Evolutionary conservation across 2,888 invertebrate genomes (phyloP).

Genomic region (Diplolepis rosae): DNA sequence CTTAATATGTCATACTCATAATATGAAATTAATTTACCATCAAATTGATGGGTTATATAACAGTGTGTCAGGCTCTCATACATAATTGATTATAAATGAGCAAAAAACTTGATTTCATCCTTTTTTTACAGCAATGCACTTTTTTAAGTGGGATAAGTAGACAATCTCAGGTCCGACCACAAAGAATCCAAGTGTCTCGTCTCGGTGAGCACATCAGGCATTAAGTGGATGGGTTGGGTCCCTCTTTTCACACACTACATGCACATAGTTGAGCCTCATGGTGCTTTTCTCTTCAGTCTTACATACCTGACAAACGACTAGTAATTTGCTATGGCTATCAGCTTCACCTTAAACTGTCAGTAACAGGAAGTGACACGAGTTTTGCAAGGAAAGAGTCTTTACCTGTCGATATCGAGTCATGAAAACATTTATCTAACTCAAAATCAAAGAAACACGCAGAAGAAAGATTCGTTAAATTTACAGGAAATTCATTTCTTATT

Average conservation of each 20-base stretch:
- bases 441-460: background rate
- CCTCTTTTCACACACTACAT: conserved; percentile 27
- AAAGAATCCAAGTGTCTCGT: conserved; percentile 39
- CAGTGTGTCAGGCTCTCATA: background rate
- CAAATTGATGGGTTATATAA: too few relatives aligned
- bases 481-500: too few relatives aligned
- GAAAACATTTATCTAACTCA: background rate
- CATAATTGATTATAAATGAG: conserved; percentile 3
- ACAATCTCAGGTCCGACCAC: conserved; percentile 9
- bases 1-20: too few relatives aligned
- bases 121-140: conserved; percentile 4
- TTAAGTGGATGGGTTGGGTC: conserved; percentile 51
- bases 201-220: conserved; percentile 41
- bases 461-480: too few relatives aligned
- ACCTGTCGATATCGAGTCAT: background rate
- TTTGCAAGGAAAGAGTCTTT: conserved; percentile 33
- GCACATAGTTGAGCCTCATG: conserved; percentile 30
- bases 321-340: conserved; percentile 48
- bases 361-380: conserved; percentile 50
- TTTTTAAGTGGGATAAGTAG: conserved; percentile 1
- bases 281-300: conserved; percentile 33
- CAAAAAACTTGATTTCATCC: background rate
- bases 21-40: too few relatives aligned
- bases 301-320: conserved; percentile 32
- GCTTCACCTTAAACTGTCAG: conserved; percentile 41